Conservation (phyloP, 2,888 invertebrate genomes). For the Metopia argyrocephala region DNA sequence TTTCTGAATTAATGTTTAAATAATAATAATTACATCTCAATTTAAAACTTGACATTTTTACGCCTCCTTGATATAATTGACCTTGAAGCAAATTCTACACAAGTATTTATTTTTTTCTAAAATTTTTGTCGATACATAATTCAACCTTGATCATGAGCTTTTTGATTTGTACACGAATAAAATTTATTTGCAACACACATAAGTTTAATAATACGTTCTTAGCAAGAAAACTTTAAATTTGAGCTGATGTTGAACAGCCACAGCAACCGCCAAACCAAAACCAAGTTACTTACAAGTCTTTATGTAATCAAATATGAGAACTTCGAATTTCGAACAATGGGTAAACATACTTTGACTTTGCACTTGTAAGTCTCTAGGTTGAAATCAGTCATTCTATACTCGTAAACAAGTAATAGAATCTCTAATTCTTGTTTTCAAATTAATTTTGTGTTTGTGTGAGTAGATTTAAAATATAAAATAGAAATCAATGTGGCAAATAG, state of each 20-base stretch:
- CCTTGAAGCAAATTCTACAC: conserved; percentile 13
- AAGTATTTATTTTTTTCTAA: not conserved
- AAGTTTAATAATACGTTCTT: not conserved
- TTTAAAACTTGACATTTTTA: not conserved
- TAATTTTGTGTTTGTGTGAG: no score
- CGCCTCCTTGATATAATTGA: not conserved
- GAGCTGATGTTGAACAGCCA: conserved; percentile 21
- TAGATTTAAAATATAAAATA: no score
- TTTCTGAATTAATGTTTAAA: no score
- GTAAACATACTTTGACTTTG: not conserved
- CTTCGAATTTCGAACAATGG: conserved; percentile 5
- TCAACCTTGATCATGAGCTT: conserved; percentile 51
- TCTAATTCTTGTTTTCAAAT: no score
- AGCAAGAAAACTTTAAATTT: not conserved
- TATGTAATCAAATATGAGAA: not conserved
- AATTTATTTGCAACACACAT: not conserved
- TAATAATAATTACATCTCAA: not conserved
- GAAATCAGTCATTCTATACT: no score
- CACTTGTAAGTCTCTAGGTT: no score
- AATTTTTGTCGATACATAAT: conserved; percentile 2
- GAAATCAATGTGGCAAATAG: not conserved
- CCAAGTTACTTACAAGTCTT: not conserved
- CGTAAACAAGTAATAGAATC: no score
- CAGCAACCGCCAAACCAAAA: not conserved
- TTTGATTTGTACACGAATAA: not conserved